These are phyloP conservation scores for Rotaria magnacalcarata DNA, from an alignment of 2,888 invertebrate genomes.

Conservation along the genomic window DNA sequence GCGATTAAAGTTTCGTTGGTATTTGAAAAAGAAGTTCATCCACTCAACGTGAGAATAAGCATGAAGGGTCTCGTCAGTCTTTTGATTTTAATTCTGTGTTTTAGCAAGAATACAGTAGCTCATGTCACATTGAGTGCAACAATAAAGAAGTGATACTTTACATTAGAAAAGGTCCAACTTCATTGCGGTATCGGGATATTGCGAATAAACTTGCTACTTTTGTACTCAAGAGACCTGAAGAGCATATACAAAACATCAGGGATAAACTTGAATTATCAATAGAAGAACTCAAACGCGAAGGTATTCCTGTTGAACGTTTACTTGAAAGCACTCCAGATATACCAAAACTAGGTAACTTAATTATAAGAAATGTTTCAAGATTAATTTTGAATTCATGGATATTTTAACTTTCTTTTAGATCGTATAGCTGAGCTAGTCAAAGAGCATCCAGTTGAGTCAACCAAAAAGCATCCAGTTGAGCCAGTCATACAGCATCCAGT, in stretches of 20 bases:
- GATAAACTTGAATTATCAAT: neutral
- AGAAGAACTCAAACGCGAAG: neutral
- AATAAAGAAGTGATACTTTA: neutral
- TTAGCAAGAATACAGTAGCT: neutral
- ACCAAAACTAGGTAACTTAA: neutral
- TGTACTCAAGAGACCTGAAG: neutral
- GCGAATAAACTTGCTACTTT: neutral
- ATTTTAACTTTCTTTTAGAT: too few species aligned
- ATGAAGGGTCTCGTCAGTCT: neutral
- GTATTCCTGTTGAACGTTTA: constrained; percentile 11
- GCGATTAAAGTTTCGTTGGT: neutral
- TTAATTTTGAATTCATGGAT: too few species aligned
- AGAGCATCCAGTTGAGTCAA: too few species aligned
- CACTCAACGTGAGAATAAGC: neutral
- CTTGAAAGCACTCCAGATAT: neutral
- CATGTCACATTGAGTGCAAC: neutral
- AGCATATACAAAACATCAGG: neutral
- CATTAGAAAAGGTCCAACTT: neutral
- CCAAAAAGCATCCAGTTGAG: too few species aligned
- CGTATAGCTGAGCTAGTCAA: too few species aligned
- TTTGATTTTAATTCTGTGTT: neutral
- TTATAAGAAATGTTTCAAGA: neutral
- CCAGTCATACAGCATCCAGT: too few species aligned
- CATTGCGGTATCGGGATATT: neutral
- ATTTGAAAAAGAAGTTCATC: neutral